Evolutionary conservation across 2,888 invertebrate genomes (phyloP), one percentile per base, ranked within the genome.

Genomic region (Labia minor): DNA sequence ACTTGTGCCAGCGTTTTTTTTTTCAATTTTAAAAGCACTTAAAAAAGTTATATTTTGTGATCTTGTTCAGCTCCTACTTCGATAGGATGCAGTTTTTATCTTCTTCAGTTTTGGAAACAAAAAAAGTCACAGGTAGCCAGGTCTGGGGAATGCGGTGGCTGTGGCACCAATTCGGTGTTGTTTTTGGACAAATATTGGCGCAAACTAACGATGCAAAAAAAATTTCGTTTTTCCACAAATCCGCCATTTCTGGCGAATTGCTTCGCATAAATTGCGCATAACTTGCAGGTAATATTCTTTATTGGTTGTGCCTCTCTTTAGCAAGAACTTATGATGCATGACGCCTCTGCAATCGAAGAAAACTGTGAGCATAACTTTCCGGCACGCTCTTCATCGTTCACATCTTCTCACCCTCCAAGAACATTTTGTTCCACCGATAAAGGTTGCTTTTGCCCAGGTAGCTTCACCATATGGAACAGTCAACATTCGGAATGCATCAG

Each of bases 301-400:
- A n/a, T n/a, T n/a, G n/a, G n/a, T 33, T 33, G 33, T 33, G 6
- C 33, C 11, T 8, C 33, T 11, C 33, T 33, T 6, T 33, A 33
- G 33, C 11, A 33, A 33, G 33, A 33, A 69, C 66, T 69, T 68
- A 21, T 71, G 68, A 69, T 70, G 68, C 10, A 70, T 66, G 20
- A 70, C 63, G 1, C 70, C 70, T 67, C 65, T 49, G 64, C 64
- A 69, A 68, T 70, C n/a, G n/a, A n/a, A n/a, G n/a, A n/a, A n/a
- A n/a, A n/a, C n/a, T n/a, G n/a, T n/a, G n/a, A n/a, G n/a, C n/a
- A n/a, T n/a, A n/a, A n/a, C n/a, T n/a, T n/a, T n/a, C n/a, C n/a
- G n/a, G n/a, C n/a, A n/a, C n/a, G 33, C 33, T 33, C 33, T 33
- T 33, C 33, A 11, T 33, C 33, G 33, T 33, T 33, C 33, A 33